Percentiles rank a stretch among this genome's conserved stretches.
Conservation (phyloP, 2,888 invertebrate species). For the Hemicrepidius hirtus region DNA sequence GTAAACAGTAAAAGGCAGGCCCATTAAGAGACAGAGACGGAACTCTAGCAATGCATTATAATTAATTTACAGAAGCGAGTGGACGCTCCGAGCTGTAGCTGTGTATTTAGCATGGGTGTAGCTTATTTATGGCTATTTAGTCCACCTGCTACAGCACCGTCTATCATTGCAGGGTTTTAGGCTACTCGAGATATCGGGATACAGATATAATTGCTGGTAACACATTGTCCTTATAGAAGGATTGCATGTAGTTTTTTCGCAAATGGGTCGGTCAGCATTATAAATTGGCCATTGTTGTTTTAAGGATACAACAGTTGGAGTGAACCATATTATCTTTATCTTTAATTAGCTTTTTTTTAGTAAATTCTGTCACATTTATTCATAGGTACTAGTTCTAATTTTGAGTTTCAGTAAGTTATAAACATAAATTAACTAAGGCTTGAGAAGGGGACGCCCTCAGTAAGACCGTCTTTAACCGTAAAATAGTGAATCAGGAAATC, state of each 20-base stretch:
- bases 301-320: constrained; percentile 58
- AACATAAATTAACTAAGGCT: no score
- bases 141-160: constrained; percentile 68
- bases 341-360: no score
- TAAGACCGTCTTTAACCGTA: no score
- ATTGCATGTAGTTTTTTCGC: constrained; percentile 63
- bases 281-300: constrained; percentile 63
- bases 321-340: no score
- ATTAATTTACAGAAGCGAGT: constrained; percentile 61
- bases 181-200: constrained; percentile 64
- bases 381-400: no score
- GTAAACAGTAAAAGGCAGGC: constrained; percentile 40
- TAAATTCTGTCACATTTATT: no score
- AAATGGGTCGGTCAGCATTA: constrained; percentile 67
- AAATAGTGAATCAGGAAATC: no score
- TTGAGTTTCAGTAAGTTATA: no score
- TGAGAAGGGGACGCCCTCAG: no score
- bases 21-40: constrained; percentile 47
- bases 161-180: constrained; percentile 63
- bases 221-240: constrained; percentile 68
- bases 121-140: constrained; percentile 66
- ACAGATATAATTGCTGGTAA: constrained; percentile 69
- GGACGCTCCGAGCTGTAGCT: constrained; percentile 56
- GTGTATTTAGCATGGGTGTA: constrained; percentile 59
- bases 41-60: constrained; percentile 58